Evolutionary conservation across 2,888 invertebrate genomes (phyloP), one percentile per base, ranked within the genome.

Genomic region (Melieria omissa): DNA sequence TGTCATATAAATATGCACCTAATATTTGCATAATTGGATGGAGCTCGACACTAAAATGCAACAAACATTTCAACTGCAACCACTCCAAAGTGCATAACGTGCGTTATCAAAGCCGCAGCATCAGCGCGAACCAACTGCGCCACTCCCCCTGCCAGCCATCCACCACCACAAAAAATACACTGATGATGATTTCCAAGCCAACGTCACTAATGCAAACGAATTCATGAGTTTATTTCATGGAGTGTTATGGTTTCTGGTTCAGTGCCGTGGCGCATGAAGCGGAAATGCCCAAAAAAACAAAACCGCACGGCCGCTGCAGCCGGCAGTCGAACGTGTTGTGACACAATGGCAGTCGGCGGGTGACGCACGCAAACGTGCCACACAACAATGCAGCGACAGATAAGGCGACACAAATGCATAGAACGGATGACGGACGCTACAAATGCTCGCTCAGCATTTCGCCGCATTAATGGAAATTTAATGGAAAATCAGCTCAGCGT

Each of bases 401-500:
- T n/a, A 52, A 8, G 14, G 14, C 52, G 14, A 52, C 10, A 52
- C 12, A n/a, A 9, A 52, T 8, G 52, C 52, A 52, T 52, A 9
- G n/a, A 52, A 52, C 52, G 29, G 14, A 52, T 14, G 14, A 52
- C 14, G 10, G 52, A 52, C 52, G 14, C 12, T 52, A 52, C 14
- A 14, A 9, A 52, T n/a, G 14, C 14, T 12, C 10, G 52, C 14
- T 12, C 49, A 52, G 12, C 29, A 12, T 52, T n/a, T 52, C 6
- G 6, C 6, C 29, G 58, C 58, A 58, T 58, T 58, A 58, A 58
- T 58, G 58, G 58, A 58, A 58, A 46, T 62, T 62, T 62, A 62
- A 62, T 62, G 62, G 62, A 3, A 62, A 62, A 62, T 12, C 62
- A 8, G 44, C 58, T 58, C 29, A 58, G 16, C 58, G 41, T 29